Evolutionary conservation across 2,113 vertebrate species (phyloP).

Genomic region (Rhagologus leucostigma): DNA sequence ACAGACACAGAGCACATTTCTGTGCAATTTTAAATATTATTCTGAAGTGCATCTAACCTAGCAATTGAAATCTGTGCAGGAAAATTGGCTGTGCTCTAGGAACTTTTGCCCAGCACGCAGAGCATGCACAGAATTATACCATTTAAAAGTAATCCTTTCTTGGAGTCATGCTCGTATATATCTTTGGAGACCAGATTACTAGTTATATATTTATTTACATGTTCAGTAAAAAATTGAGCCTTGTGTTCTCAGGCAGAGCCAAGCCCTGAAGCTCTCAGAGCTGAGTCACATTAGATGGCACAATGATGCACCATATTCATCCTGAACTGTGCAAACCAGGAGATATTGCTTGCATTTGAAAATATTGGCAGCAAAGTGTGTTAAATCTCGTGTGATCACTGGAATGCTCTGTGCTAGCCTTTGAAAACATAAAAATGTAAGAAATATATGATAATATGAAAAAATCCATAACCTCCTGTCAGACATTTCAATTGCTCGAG

Average conservation of each 20-base stretch:
- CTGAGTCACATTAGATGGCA: slow-evolving; percentile 5
- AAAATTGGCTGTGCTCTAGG: background rate
- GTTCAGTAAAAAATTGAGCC: background rate
- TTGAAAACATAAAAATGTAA: background rate
- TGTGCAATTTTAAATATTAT: background rate
- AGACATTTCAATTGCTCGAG: background rate
- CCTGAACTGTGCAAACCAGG: background rate
- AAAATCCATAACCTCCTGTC: background rate
- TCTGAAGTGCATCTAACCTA: background rate
- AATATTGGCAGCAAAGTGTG: background rate
- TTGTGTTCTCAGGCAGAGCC: background rate
- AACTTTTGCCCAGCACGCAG: background rate
- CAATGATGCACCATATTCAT: background rate
- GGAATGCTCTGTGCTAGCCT: background rate
- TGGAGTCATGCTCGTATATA: background rate
- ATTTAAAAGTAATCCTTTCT: background rate
- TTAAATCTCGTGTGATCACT: background rate
- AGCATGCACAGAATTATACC: background rate
- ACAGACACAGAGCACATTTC: background rate
- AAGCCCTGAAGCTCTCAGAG: slow-evolving; percentile 3
- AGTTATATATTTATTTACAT: background rate
- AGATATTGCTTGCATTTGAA: background rate
- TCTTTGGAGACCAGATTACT: background rate
- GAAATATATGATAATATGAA: background rate
- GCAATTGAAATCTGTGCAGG: background rate